Evolutionary conservation across 2,113 vertebrate species (phyloP).

Genomic region (Aptenodytes forsteri): DNA sequence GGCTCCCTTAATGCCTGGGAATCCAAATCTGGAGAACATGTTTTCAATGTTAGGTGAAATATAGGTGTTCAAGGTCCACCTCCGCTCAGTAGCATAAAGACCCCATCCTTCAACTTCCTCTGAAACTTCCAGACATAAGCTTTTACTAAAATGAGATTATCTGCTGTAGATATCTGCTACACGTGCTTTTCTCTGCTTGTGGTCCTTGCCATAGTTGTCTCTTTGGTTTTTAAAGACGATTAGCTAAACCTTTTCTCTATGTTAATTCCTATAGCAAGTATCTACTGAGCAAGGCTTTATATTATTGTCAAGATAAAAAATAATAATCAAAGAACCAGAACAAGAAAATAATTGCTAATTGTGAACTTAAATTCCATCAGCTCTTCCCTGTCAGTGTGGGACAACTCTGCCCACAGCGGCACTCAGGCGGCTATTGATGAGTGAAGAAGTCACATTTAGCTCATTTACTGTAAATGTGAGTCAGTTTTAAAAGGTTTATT

Average conservation of each 20-base stretch:
- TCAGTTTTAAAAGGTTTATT: neutral
- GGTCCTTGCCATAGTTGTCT: neutral
- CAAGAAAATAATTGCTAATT: neutral
- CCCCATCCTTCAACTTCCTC: neutral
- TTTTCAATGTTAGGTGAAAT: neutral
- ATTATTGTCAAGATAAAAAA: neutral
- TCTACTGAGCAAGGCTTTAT: neutral
- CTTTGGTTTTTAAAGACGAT: neutral
- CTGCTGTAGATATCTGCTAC: neutral
- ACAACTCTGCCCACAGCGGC: neutral
- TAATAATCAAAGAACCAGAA: neutral
- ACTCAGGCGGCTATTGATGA: neutral
- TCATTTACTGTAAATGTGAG: neutral
- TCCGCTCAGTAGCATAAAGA: rapidly evolving
- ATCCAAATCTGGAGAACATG: neutral
- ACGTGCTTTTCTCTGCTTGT: rapidly evolving
- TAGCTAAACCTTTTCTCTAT: neutral
- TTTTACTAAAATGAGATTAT: neutral
- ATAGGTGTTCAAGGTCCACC: neutral
- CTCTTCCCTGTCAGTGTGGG: neutral
- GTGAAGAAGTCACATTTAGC: neutral
- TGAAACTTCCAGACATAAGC: neutral
- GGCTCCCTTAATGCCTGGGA: neutral
- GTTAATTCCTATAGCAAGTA: neutral
- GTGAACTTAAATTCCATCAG: neutral